Base-by-base conservation (phyloP, 1,140 invertebrate species). In the Anastrepha ludens region DNA sequence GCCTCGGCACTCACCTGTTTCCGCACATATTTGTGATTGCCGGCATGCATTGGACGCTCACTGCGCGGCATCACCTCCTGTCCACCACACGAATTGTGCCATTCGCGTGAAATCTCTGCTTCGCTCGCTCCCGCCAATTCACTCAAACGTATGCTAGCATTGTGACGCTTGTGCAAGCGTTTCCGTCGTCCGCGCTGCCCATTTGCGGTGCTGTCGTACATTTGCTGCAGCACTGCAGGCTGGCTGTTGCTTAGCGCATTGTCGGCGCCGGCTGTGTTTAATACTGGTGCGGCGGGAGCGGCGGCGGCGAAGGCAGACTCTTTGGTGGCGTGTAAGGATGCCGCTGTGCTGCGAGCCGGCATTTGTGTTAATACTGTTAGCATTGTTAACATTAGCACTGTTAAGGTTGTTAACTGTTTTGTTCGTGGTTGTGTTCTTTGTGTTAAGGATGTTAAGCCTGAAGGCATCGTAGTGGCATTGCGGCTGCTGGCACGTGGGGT, bases 391-490 rank as follows among this genome's bases (percentile, higher is more conserved):
- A 55, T 81, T 13, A 81, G 47, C 20, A 81, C 74, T 81, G 74
- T 81, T 55, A 81, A 58, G n/a, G n/a, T 81, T 81, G 74, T 81
- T 81, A 81, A 81, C 74, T 81, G 74, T 81, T 81, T 55, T n/a
- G 74, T 81, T 81, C 47, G 74, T 81, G 50, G 44, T 15, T 78
- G 47, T 78, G 15, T 50, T n/a, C 50, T 3, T 78, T n/a, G 17
- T 17, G 70, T 17, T n/a, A n/a, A n/a, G 13, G 4, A 1, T 62
- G 60, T 62, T 5, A 4, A 5, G 15, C 60, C n/a, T 62, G 60
- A 55, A 55, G 50, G 50, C 50, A 55, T 62, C 15, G 60, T 62
- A 13, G 13, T 62, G 60, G 60, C 60, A 62, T 55, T 55, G 6
- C 6, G 6, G 6, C 2, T 55, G 6, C 11, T 11, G 6, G 6